Percentiles rank a stretch among this genome's conserved stretches.
phyloP scores from a whole-genome alignment of 2,113 vertebrate genomes.

The Dermatemys mawii region DNA sequence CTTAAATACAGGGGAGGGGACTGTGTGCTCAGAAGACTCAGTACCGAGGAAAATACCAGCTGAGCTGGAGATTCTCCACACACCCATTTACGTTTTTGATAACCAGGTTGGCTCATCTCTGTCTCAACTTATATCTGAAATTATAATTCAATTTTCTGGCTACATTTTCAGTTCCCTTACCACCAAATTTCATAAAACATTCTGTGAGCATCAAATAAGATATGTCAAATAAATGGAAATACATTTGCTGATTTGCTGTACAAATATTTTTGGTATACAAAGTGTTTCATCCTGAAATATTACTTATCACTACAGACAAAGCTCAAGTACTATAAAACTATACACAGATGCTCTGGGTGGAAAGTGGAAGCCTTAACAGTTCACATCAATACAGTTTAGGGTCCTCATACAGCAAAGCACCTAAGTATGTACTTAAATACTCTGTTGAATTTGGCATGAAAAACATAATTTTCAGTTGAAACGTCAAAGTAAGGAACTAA shows the following conservation, averaged over 20 bases:
- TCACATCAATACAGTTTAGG: neutral
- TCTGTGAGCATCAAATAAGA: neutral
- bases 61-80: neutral
- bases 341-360: rapidly evolving
- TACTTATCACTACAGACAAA: neutral
- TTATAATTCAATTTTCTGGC: neutral
- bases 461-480: neutral
- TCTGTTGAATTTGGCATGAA: neutral
- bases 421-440: neutral
- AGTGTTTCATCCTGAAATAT: neutral
- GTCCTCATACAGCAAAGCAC: neutral
- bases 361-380: neutral
- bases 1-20: neutral
- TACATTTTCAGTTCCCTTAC: neutral
- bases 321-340: neutral
- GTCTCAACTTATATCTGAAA: neutral
- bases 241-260: neutral
- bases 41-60: neutral
- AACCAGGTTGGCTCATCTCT: neutral
- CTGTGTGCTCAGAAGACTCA: neutral
- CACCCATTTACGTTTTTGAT: neutral
- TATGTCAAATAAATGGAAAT: neutral
- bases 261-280: neutral
- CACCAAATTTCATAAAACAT: neutral
- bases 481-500: neutral